phyloP scores from a whole-genome alignment of 23 tunicate species.

The Trididemnum miniatum region DNA sequence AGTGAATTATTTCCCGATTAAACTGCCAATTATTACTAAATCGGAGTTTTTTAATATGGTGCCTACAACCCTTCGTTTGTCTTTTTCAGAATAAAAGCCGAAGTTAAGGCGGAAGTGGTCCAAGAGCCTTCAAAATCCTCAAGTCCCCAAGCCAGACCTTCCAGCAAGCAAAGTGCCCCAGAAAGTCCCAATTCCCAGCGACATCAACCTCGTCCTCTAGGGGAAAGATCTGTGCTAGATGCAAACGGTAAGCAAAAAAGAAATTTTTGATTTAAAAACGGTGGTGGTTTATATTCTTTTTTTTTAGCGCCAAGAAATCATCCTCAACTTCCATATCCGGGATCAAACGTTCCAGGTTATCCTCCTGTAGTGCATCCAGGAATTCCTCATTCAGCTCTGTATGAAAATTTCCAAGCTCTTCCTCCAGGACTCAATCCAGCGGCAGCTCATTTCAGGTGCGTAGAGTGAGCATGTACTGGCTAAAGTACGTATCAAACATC shows the following conservation, averaged over 20 bases:
- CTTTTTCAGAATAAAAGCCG: background rate
- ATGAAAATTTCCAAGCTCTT: slow-evolving; percentile 61
- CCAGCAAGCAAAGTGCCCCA: slow-evolving; percentile 68
- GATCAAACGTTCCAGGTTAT: slow-evolving; percentile 32
- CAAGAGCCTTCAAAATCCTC: slow-evolving; percentile 50
- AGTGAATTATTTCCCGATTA: too few relatives aligned
- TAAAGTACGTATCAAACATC: too few relatives aligned
- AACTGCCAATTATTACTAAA: too few relatives aligned
- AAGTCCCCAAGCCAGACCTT: slow-evolving; percentile 78
- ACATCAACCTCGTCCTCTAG: slow-evolving; percentile 3
- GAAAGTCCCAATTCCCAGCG: slow-evolving; percentile 73
- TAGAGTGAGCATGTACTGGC: too few relatives aligned
- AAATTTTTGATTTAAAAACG: too few relatives aligned
- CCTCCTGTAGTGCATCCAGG: slow-evolving; percentile 58
- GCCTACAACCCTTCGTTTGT: too few relatives aligned
- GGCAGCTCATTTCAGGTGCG: slow-evolving; percentile 83
- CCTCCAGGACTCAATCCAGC: slow-evolving; percentile 62
- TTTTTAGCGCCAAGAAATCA: background rate
- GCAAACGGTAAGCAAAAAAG: slow-evolving; percentile 7
- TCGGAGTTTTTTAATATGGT: too few relatives aligned
- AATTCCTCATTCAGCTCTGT: slow-evolving; percentile 58
- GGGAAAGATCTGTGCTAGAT: slow-evolving; percentile 7
- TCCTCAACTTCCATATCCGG: slow-evolving; percentile 22
- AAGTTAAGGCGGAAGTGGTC: background rate
- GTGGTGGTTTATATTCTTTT: too few relatives aligned